These are phyloP conservation scores for Nematolebias whitei DNA, from an alignment of 2,113 vertebrate genomes.

Conservation along the genomic window DNA sequence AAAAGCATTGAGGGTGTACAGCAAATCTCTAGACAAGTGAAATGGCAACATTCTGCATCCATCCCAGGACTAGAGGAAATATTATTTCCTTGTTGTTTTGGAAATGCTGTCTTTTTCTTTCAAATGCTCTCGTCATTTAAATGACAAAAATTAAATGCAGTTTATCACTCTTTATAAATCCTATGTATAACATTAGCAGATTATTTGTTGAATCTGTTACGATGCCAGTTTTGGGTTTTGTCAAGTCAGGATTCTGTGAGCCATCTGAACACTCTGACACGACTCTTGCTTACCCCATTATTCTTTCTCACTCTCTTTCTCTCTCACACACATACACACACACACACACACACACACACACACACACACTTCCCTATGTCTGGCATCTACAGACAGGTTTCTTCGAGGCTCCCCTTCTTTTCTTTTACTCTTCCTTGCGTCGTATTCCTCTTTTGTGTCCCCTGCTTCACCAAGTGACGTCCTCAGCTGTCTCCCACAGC, in stretches of 20 bases:
- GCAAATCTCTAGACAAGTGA: neutral
- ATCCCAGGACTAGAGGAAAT: neutral
- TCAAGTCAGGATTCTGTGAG: slow-evolving; percentile 12
- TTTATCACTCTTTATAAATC: slow-evolving; percentile 10
- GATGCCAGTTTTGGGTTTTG: slow-evolving; percentile 30
- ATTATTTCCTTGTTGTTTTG: neutral
- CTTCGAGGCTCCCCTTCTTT: slow-evolving; percentile 34
- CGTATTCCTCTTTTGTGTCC: slow-evolving; percentile 77
- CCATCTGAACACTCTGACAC: slow-evolving; percentile 57
- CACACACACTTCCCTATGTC: slow-evolving; percentile 29
- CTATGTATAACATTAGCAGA: neutral
- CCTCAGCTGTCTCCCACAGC: slow-evolving; percentile 78
- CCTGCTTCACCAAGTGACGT: slow-evolving; percentile 77
- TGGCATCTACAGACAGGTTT: slow-evolving; percentile 55
- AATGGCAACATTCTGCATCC: neutral
- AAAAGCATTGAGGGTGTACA: too few relatives aligned
- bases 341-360: too few relatives aligned
- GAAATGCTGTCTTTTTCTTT: neutral
- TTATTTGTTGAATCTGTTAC: slow-evolving; percentile 41
- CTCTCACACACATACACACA: too few relatives aligned
- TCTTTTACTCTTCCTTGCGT: slow-evolving; percentile 56
- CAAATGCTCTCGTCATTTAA: neutral
- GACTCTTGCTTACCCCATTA: slow-evolving; percentile 38
- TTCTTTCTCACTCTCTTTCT: too few relatives aligned
- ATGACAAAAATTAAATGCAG: neutral